Base-by-base conservation (phyloP, 2,888 invertebrate species). In the Altica lythri region DNA sequence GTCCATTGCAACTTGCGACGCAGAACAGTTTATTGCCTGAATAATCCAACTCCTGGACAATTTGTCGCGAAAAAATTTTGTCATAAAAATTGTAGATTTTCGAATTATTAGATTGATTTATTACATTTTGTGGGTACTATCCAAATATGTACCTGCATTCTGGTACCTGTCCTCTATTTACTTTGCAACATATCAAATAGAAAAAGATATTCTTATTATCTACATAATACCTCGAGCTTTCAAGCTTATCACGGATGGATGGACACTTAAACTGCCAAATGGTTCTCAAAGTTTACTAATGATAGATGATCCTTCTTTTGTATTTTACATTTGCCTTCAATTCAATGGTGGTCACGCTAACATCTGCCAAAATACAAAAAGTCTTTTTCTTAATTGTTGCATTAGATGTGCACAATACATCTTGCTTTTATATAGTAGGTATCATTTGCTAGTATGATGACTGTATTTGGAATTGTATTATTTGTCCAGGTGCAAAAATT, bases 271-370 rank as follows among this genome's bases (percentile, higher is more conserved):
- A 47, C 17, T 13, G 10, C 18, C 19, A 10, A 50, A 50, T 8
- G 27, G 22, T 37, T 18, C 37, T 35, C 9, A 47, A 47, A 47
- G 22, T 27, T 12, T 22, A 6, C 43, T 50, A 50, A 50, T 43
- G 50, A 50, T 35, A 32, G 50, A 50, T 50, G 40, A 50, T 50
- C 50, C 32, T 43, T 42, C 46, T 37, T 27, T 47, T 47, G 46
- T 47, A 17, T 10, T 9, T 22, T 10, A 17, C 19, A 18, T 35
- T 35, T n/a, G 22, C 22, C 16, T 47, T 10, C 22, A 47, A 37
- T 16, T 35, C 14, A 34, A 47, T 47, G 27, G 17, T 35, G 35
- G 46, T 37, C 37, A 35, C 16, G 37, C 37, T 47, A 47, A 47
- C 46, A 47, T 47, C 46, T 47, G 46, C 46, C 25, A 34, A 34